A percentile compares a stretch with the other conserved stretches of the same genome.
Evolutionary conservation across 2,113 vertebrate genomes (phyloP).

Genomic region (Dinomys branickii): DNA sequence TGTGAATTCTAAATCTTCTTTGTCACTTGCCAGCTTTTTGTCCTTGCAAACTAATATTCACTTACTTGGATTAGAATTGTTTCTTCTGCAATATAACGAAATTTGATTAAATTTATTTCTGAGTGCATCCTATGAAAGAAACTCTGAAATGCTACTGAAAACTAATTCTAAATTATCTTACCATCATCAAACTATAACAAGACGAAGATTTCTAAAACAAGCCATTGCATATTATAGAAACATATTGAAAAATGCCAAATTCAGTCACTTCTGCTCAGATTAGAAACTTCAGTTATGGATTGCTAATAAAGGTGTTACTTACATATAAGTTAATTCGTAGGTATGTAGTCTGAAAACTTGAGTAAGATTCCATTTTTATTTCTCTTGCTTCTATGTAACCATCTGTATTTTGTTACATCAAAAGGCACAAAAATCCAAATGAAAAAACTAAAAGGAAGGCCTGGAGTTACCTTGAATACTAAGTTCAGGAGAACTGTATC

Average conservation of each 20-base stretch:
- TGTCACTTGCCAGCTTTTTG: not conserved
- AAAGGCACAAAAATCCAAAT: not conserved
- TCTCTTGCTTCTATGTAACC: not conserved
- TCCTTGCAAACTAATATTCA: not conserved
- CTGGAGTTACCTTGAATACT: not conserved
- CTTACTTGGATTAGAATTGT: not conserved
- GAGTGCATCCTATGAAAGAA: not conserved
- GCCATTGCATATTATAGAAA: not conserved
- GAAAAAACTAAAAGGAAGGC: not conserved
- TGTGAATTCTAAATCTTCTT: not conserved
- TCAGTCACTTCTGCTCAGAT: not conserved
- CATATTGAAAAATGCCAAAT: not conserved
- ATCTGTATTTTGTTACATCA: not conserved
- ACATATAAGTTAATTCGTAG: not conserved
- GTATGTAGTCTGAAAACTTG: not conserved
- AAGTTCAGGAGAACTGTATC: not conserved
- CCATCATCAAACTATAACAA: not conserved
- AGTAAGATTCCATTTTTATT: not conserved
- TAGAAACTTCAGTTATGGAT: not conserved
- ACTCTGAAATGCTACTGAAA: not conserved
- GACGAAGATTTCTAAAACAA: not conserved
- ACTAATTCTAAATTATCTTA: not conserved
- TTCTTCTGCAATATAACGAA: conserved; percentile 3
- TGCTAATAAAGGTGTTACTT: not conserved
- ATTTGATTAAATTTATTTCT: conserved; percentile 16